Base-by-base conservation (phyloP, 92 coral and sea anemone genomes). In the Bergia puertoricense region DNA sequence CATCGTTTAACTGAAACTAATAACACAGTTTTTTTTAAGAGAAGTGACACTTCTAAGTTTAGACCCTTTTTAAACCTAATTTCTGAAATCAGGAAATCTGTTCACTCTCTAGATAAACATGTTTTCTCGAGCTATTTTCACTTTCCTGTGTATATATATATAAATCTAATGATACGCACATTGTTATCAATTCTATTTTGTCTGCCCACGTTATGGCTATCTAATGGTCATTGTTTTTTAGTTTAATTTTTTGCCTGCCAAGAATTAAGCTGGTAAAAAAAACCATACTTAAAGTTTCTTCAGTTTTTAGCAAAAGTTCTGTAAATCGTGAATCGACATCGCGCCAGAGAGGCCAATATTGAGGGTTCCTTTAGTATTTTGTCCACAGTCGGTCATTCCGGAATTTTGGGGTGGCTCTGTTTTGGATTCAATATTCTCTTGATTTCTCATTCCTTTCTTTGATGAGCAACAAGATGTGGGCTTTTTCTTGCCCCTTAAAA, bases 371-470 rank as follows among this genome's bases (percentile, higher is more conserved):
- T 73, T 73, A 7, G 9, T 38, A 11, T 11, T 57, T 54, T 11
- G 41, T 5, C 23, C 7, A 18, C 45, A 23, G 10, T 39, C 81
- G 23, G 50, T 38, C 2, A 7, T 11, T 37, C 77, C 40, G 57
- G 22, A 22, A 36, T 0, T 50, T 7, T 46, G 9, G 43, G 8
- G 10, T 37, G 23, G 3, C 56, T 22, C 81, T 4, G 13, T 11
- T n/a, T 23, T 3, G n/a, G 85, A 5, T 54, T 80, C 56, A 66
- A 48, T 8, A 0, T 1, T 41, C 39, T 80, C 73, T 80, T 80
- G 85, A 56, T 80, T 44, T 80, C 85, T 56, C 85, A 38, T 37
- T 80, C 72, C 50, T 80, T 57, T 39, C 59, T 36, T 2, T 54
- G 39, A 56, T 30, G 72, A 80, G 72, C 85, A 80, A 57, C 85